A percentile compares a stretch with the other conserved stretches of the same genome.
phyloP scores from a whole-genome alignment of 2,888 invertebrate genomes.

The Stenichneumon culpator region DNA sequence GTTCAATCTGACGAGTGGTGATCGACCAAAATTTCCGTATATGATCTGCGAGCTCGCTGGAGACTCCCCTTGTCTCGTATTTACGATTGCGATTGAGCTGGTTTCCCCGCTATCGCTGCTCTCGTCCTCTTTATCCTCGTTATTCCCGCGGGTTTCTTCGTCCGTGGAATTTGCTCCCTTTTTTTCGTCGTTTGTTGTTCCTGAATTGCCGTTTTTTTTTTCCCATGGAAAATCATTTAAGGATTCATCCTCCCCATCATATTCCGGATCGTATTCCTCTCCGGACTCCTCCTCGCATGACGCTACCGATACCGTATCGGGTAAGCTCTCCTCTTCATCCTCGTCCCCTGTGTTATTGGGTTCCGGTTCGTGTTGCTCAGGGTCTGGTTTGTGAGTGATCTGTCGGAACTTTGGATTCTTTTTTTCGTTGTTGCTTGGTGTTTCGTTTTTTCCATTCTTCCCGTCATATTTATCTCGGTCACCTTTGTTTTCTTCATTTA shows the following conservation, averaged over 20 bases:
- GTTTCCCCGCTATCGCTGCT: not conserved
- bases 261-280: not conserved
- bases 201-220: not conserved
- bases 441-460: not conserved
- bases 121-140: not conserved
- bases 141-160: not conserved
- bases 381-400: not conserved
- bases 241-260: not conserved
- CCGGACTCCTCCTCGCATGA: not conserved
- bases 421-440: not conserved
- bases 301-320: not conserved
- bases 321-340: not conserved
- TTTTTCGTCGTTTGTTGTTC: not conserved
- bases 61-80: constrained; percentile 2
- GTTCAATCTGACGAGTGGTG: not conserved
- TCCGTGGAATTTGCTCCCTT: not conserved
- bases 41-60: not conserved
- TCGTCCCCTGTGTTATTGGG: not conserved
- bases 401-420: not conserved
- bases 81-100: constrained; percentile 13
- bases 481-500: not conserved
- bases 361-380: not conserved
- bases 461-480: not conserved
- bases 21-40: not conserved
- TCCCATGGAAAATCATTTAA: not conserved